Evolutionary conservation across 92 coral and sea anemone species (phyloP).

Genomic region (Porites evermanni): DNA sequence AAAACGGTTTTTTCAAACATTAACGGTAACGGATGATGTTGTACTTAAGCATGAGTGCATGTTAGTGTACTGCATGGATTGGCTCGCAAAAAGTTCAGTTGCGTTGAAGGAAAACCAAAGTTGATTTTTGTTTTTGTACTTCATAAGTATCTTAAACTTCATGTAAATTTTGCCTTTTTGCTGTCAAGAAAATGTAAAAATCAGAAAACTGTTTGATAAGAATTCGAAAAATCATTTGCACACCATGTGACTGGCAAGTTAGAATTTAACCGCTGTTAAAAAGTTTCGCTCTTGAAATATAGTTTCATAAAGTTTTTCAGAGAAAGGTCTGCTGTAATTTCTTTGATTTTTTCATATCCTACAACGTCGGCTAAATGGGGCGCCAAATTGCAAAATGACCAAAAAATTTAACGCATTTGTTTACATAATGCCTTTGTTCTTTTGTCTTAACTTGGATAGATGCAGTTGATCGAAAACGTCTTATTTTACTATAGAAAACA

Average conservation of each 20-base stretch:
- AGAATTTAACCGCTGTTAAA: too few species aligned
- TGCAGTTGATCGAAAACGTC: too few species aligned
- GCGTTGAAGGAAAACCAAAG: neutral
- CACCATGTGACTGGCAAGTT: neutral
- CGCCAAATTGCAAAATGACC: neutral
- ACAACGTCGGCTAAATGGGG: neutral
- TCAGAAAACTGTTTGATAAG: neutral
- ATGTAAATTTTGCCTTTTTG: neutral
- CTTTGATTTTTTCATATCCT: neutral
- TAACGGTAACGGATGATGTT: neutral
- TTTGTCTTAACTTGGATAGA: neutral
- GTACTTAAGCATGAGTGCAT: neutral
- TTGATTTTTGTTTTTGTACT: too few species aligned
- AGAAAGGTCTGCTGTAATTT: neutral
- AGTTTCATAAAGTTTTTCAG: too few species aligned
- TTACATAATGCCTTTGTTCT: neutral
- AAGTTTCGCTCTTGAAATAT: too few species aligned
- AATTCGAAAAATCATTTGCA: neutral
- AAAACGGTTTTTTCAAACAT: conserved; percentile 1
- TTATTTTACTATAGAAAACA: too few species aligned
- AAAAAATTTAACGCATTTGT: neutral
- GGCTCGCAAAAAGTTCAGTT: neutral
- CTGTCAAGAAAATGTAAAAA: neutral
- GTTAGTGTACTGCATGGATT: neutral
- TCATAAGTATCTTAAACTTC: neutral